These are phyloP conservation scores for Gila robusta DNA, from an alignment of 2,797 vertebrate genomes.

Conservation along the genomic window DNA sequence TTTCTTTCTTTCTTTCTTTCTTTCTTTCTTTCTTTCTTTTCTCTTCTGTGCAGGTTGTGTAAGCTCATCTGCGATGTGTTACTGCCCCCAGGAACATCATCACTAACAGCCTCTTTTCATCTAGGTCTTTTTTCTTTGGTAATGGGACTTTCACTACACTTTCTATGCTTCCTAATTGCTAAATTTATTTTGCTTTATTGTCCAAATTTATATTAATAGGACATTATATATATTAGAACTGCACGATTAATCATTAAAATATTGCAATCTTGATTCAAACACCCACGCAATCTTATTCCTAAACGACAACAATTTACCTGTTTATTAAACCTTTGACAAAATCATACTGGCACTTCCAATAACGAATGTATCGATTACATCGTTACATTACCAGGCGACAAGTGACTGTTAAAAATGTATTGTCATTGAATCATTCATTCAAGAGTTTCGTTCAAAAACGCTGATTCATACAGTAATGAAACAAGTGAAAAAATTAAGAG, in stretches of 20 bases:
- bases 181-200: constrained; percentile 8
- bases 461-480: no score
- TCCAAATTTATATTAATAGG: neutral
- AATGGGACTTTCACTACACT: constrained; percentile 78
- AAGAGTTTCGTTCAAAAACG: no score
- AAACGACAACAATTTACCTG: neutral
- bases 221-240: neutral
- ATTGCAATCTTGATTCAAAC: neutral
- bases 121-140: constrained; percentile 95
- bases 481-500: neutral
- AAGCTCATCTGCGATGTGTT: constrained; percentile 98
- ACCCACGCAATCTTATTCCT: neutral
- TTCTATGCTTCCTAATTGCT: constrained; percentile 64
- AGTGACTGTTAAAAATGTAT: no score
- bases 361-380: no score
- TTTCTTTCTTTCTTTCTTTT: constrained; percentile 70
- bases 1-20: constrained; percentile 52
- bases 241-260: neutral
- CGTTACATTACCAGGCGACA: no score
- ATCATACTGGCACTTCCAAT: neutral
- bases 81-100: constrained; percentile 98
- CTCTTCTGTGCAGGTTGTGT: constrained; percentile 93
- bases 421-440: no score
- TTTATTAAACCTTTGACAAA: neutral
- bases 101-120: constrained; percentile 99